Conservation (phyloP, 2,888 invertebrate genomes). For the Gortyna flavago region DNA sequence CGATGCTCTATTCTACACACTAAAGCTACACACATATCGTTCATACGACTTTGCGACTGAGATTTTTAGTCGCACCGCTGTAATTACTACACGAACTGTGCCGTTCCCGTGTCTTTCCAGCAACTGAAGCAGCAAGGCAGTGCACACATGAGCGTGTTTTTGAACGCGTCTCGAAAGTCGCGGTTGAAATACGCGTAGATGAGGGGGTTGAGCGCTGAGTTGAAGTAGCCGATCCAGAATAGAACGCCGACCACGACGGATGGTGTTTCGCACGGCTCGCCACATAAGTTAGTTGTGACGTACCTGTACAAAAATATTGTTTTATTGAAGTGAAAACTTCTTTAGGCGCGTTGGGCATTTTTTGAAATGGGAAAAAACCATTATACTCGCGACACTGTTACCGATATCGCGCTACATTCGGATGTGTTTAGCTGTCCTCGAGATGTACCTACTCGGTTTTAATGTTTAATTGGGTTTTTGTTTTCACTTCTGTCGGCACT, state of each 20-base stretch:
- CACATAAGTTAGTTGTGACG: conserved; percentile 95
- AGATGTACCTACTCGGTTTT: too few relatives aligned
- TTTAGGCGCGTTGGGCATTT: too few relatives aligned
- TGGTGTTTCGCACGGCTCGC: conserved; percentile 95
- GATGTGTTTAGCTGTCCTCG: too few relatives aligned
- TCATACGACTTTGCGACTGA: conserved; percentile 61
- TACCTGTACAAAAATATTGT: conserved; percentile 90
- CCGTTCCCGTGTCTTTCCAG: conserved; percentile 92
- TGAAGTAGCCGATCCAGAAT: conserved; percentile 98
- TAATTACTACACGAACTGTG: conserved; percentile 89
- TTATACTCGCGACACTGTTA: too few relatives aligned
- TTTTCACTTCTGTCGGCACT: too few relatives aligned
- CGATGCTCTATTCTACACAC: conserved; percentile 47
- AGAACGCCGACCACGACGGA: conserved; percentile 96
- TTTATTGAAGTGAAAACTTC: too few relatives aligned
- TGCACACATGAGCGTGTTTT: conserved; percentile 96
- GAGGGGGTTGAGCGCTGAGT: conserved; percentile 92
- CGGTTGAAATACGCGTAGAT: conserved; percentile 92
- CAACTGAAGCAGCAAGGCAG: conserved; percentile 95
- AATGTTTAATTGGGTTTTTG: too few relatives aligned
- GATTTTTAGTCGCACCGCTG: conserved; percentile 69
- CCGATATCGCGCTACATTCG: too few relatives aligned
- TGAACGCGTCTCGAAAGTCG: conserved; percentile 99
- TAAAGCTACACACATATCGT: conserved; percentile 54
- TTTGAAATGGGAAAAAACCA: too few relatives aligned